phyloP scores from a whole-genome alignment of 2,113 vertebrate genomes.

The Tupaia tana region DNA sequence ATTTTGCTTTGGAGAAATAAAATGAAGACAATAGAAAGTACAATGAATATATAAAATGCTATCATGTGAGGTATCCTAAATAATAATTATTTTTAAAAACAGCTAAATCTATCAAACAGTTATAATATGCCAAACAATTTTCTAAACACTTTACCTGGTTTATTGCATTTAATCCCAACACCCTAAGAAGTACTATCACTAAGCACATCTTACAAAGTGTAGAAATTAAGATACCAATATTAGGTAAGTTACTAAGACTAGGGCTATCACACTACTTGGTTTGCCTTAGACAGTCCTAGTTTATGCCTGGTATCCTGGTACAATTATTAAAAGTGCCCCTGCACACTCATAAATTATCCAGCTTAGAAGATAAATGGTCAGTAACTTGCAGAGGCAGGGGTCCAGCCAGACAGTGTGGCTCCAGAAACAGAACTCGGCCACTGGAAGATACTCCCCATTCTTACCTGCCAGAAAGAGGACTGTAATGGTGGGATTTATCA shows the following conservation, averaged over 20 bases:
- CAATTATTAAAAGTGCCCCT: neutral
- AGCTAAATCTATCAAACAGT: neutral
- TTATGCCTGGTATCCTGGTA: neutral
- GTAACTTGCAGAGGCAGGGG: neutral
- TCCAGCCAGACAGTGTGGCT: neutral
- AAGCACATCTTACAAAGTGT: neutral
- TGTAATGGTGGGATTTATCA: neutral
- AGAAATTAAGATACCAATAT: neutral
- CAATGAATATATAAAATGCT: neutral
- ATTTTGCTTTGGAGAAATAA: constrained; percentile 51
- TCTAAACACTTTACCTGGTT: neutral
- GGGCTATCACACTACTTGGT: neutral
- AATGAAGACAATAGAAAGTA: neutral
- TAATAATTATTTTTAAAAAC: neutral
- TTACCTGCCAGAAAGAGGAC: neutral
- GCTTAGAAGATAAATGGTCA: neutral
- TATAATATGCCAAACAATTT: neutral
- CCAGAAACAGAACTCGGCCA: neutral
- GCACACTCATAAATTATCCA: neutral
- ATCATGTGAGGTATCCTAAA: neutral
- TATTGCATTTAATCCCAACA: neutral
- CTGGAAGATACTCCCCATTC: neutral
- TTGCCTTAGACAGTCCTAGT: neutral
- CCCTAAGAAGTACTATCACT: neutral
- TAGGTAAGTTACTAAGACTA: neutral